Conservation (phyloP, 2,113 vertebrate genomes). For the Baryphthengus martii region DNA sequence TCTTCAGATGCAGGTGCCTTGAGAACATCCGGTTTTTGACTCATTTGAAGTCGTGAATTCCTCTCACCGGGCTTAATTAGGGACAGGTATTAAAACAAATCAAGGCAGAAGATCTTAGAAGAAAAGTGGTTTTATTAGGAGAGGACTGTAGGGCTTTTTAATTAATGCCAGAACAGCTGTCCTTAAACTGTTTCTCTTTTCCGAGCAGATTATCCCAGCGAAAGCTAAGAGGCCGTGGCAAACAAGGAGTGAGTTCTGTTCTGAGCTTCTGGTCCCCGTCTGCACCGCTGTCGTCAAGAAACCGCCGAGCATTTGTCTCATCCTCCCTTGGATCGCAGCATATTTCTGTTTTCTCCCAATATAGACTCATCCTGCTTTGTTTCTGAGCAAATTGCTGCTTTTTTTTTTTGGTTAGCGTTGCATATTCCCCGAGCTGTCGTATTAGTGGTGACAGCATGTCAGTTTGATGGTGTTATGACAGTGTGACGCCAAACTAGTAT, state of each 20-base stretch:
- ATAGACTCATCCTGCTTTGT: conserved; percentile 14
- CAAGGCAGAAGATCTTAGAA: not conserved
- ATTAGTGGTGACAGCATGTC: conserved; percentile 60
- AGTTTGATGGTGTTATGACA: conserved; percentile 65
- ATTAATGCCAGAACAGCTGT: conserved; percentile 39
- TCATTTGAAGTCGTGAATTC: conserved; percentile 5
- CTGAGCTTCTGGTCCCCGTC: not conserved
- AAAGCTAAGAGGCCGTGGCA: not conserved
- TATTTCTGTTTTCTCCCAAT: conserved; percentile 15
- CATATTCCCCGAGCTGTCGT: conserved; percentile 32
- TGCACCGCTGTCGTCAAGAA: not conserved
- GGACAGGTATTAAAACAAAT: conserved; percentile 51
- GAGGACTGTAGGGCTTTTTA: conserved; percentile 3
- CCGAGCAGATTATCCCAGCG: not conserved
- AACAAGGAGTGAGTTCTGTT: not conserved
- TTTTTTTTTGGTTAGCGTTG: conserved; percentile 16
- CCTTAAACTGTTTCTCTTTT: conserved; percentile 26
- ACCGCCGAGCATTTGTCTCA: not conserved
- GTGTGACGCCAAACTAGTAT: conserved; percentile 53
- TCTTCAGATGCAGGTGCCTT: conserved; percentile 18
- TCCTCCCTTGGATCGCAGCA: not conserved
- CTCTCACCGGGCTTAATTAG: conserved; percentile 48
- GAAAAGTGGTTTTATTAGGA: conserved; percentile 32
- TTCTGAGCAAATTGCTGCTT: conserved; percentile 17
- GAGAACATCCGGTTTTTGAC: not conserved